phyloP scores from a whole-genome alignment of 2,113 vertebrate genomes.

The Chloroceryle aenea region DNA sequence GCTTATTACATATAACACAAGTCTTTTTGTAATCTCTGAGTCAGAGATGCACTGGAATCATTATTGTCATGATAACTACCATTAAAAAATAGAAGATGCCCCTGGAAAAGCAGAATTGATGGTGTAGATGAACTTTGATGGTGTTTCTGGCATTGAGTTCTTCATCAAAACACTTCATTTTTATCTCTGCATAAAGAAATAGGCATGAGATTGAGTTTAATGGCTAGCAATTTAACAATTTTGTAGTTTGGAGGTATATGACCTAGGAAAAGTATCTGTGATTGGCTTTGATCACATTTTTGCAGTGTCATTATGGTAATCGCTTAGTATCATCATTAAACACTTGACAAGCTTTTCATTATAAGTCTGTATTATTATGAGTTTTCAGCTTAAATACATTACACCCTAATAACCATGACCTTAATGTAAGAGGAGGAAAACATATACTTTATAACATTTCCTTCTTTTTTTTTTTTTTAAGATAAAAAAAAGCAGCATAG shows the following conservation, averaged over 20 bases:
- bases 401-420: not conserved
- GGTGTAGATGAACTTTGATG: not conserved
- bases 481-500: not conserved
- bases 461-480: not conserved
- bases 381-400: not conserved
- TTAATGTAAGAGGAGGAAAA: not conserved
- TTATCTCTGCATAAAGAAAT: not conserved
- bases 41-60: not conserved
- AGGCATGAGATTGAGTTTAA: not conserved
- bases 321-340: not conserved
- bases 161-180: not conserved
- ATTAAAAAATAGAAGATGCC: not conserved
- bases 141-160: not conserved
- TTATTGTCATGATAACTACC: not conserved
- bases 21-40: not conserved
- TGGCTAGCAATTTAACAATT: conserved; percentile 9
- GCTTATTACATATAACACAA: not conserved
- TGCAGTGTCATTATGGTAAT: not conserved
- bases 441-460: not conserved
- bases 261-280: not conserved
- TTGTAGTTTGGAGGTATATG: not conserved
- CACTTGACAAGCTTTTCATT: not conserved
- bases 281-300: not conserved
- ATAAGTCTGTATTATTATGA: not conserved
- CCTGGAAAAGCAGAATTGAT: not conserved